Base-by-base conservation (phyloP, 2,797 vertebrate genomes). In the Cirrhinus mrigala region DNA sequence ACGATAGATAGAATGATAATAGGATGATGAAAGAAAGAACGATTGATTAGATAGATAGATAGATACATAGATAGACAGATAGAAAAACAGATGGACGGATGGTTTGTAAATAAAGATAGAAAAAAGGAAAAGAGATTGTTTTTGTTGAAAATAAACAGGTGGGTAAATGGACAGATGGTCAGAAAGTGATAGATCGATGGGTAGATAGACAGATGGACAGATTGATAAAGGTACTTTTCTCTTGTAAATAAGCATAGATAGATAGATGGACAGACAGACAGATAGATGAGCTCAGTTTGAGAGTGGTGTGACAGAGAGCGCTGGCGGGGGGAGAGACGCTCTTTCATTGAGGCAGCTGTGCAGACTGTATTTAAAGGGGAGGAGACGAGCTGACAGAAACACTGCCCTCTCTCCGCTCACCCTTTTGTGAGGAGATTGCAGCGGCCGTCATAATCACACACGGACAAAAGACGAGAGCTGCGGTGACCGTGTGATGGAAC, bases 351-450 rank as follows among this genome's bases (percentile, higher is more conserved):
- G 76, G 77, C 89, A 89, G 87, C 85, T 86, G 88, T 87, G 81
- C 80, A 88, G 80, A 84, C 73, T 90, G 82, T 91, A 85, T 89
- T 90, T 89, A 90, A 90, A 89, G 87, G 87, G 88, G 89, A 81
- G 85, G 88, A 88, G 88, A 89, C 40, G 24, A 52, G 52, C 86
- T 90, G 89, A 85, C 90, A 89, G 86, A 78, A 87, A 89, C 84
- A 83, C 86, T 77, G 86, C 82, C 83, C 85, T 79, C 88, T 89
- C 83, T 56, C 87, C 68, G 44, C 85, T 86, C 85, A 83, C 74
- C 56, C 88, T 88, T 87, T 87, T 89, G 89, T 89, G 85, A 81
- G 58, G 78, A 86, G 87, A 85, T 80, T 84, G 79, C 84, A 79
- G 84, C 48, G 46, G 50, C 83, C 84, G 56, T 89, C 87, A 85